Conservation (phyloP, 2,888 invertebrate species). For the Eucriotettix oculatus region DNA sequence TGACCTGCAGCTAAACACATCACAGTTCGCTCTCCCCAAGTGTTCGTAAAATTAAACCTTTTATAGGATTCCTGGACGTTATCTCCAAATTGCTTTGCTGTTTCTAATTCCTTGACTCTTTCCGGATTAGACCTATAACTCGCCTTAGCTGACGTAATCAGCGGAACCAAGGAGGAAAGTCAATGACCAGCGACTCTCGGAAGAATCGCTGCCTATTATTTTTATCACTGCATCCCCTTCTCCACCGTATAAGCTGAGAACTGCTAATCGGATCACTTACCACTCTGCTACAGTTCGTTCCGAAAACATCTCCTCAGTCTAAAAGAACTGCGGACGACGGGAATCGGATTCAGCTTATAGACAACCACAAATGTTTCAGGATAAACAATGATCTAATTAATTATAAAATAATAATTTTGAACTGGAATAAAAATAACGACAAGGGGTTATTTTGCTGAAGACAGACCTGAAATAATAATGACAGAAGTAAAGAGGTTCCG, state of each 20-base stretch:
- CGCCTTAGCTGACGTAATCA: slow-evolving; percentile 11
- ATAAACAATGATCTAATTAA: no score
- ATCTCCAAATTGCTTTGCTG: neutral
- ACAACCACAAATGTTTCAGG: no score
- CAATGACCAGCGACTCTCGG: slow-evolving; percentile 1
- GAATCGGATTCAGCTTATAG: no score
- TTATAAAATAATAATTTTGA: no score
- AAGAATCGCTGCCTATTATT: slow-evolving; percentile 3
- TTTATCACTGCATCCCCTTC: slow-evolving; percentile 1
- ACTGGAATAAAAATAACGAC: no score
- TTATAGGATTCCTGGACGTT: neutral
- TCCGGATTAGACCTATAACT: slow-evolving; percentile 11
- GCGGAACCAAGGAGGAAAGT: slow-evolving; percentile 1
- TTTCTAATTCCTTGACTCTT: slow-evolving; percentile 1
- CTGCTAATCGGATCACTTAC: slow-evolving; percentile 2
- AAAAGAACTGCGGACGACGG: no score
- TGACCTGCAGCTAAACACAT: neutral
- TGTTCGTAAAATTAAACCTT: neutral
- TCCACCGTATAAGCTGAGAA: neutral
- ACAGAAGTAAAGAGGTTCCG: no score
- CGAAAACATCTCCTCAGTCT: neutral
- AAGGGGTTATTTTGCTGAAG: no score
- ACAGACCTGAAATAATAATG: no score
- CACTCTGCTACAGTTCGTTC: neutral
- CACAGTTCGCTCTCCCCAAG: neutral